Evolutionary conservation across 1,140 invertebrate species (phyloP).

Genomic region (Atta cephalotes): DNA sequence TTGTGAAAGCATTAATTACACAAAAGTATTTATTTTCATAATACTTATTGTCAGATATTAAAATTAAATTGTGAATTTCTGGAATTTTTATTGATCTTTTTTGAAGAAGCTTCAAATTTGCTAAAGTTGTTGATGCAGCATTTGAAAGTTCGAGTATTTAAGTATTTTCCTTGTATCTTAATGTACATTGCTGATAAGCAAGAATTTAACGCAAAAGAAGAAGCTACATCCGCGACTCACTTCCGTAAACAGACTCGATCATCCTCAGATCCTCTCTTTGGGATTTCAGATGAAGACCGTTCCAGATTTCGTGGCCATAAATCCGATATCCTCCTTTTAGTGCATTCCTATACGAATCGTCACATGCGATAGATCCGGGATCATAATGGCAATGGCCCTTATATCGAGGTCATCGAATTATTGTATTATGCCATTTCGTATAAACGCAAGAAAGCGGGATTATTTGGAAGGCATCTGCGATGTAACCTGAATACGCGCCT

Average conservation of each 20-base stretch:
- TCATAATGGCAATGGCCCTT: slow-evolving; percentile 20
- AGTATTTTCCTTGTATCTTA: background rate
- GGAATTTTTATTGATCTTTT: background rate
- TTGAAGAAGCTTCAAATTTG: background rate
- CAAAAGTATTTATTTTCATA: background rate
- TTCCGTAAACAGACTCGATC: slow-evolving; percentile 48
- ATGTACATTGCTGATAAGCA: background rate
- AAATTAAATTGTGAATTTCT: background rate
- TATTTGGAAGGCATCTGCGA: background rate
- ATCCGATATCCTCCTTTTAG: slow-evolving; percentile 33
- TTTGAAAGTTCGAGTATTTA: background rate
- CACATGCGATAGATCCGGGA: background rate
- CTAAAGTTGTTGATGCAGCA: background rate
- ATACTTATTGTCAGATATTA: background rate
- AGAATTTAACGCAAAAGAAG: background rate
- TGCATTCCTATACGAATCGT: slow-evolving; percentile 27
- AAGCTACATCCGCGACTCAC: background rate
- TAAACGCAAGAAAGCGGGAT: slow-evolving; percentile 14
- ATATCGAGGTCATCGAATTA: slow-evolving; percentile 50
- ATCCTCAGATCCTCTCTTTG: background rate
- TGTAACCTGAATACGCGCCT: slow-evolving; percentile 33
- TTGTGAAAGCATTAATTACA: background rate
- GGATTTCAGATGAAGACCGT: background rate
- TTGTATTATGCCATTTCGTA: background rate
- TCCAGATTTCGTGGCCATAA: background rate